Evolutionary conservation across 2,113 vertebrate species (phyloP).

Genomic region (Poeciliopsis retropinna): DNA sequence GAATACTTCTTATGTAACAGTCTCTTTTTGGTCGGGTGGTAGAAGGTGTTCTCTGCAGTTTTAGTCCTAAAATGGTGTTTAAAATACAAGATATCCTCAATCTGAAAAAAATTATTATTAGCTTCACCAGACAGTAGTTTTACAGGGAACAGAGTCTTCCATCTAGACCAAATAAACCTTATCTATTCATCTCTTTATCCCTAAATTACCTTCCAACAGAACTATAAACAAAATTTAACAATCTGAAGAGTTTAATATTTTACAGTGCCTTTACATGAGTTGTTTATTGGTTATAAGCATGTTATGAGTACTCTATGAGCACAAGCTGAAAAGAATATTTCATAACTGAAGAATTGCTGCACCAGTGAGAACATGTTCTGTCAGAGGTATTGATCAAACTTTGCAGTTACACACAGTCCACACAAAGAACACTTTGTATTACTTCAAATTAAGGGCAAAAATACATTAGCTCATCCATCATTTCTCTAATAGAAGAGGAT

Average conservation of each 20-base stretch:
- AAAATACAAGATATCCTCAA: neutral
- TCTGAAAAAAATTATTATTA: conserved; percentile 15
- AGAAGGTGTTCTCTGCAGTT: conserved; percentile 12
- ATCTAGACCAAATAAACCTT: neutral
- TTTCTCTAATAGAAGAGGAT: neutral
- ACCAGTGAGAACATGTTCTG: neutral
- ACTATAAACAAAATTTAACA: neutral
- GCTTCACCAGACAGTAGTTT: conserved; percentile 17
- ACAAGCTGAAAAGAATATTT: conserved; percentile 13
- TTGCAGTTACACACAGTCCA: neutral
- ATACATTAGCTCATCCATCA: neutral
- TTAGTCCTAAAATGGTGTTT: conserved; percentile 27
- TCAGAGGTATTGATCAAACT: conserved; percentile 4
- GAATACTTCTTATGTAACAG: conserved; percentile 32
- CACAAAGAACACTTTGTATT: neutral
- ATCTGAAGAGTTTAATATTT: neutral
- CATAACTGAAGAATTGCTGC: conserved; percentile 8
- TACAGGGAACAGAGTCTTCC: conserved; percentile 1
- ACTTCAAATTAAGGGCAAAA: neutral
- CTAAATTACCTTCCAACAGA: neutral
- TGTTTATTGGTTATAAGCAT: conserved; percentile 1
- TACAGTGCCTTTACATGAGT: neutral
- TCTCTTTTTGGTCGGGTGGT: conserved; percentile 20
- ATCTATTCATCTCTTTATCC: neutral
- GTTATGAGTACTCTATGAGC: neutral